A percentile compares a stretch with the other conserved stretches of the same genome.
Conservation (phyloP, 2,113 vertebrate genomes). For the Nothobranchius kuhntae region DNA sequence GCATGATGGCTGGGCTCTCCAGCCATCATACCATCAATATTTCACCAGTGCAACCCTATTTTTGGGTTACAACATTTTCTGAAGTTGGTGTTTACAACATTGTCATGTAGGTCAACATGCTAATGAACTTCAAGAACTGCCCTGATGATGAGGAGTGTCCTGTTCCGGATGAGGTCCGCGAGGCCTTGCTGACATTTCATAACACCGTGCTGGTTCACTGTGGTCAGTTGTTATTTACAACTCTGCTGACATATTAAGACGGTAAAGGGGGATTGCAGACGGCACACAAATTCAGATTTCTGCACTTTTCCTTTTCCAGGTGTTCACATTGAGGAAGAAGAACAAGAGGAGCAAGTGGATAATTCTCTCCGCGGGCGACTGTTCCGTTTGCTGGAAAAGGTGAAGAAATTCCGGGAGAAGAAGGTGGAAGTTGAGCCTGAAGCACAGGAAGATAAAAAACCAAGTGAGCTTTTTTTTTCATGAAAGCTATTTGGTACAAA, state of each 20-base stretch:
- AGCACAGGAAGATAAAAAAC: conserved; percentile 82
- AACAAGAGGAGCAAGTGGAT: conserved; percentile 84
- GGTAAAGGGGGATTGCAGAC: not conserved
- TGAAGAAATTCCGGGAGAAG: conserved; percentile 81
- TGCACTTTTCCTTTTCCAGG: conserved; percentile 69
- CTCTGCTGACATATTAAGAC: not conserved
- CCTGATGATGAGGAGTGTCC: conserved; percentile 83
- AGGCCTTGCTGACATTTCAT: conserved; percentile 84
- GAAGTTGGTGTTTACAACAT: not conserved
- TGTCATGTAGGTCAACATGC: conserved; percentile 88
- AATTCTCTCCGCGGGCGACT: conserved; percentile 84
- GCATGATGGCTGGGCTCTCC: too few species aligned
- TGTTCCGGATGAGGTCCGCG: conserved; percentile 83
- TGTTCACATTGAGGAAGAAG: conserved; percentile 86
- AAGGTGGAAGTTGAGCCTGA: conserved; percentile 77
- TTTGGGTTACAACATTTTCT: too few species aligned
- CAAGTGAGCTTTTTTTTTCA: conserved; percentile 76
- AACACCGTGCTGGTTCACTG: conserved; percentile 86
- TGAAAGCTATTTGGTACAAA: not conserved
- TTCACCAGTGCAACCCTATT: too few species aligned
- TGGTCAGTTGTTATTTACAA: conserved; percentile 75
- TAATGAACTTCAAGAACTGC: conserved; percentile 87
- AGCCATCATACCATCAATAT: too few species aligned
- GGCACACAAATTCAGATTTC: not conserved
- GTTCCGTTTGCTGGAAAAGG: conserved; percentile 82